Evolutionary conservation across 2,113 vertebrate genomes (phyloP).

Genomic region (Ovis canadensis): DNA sequence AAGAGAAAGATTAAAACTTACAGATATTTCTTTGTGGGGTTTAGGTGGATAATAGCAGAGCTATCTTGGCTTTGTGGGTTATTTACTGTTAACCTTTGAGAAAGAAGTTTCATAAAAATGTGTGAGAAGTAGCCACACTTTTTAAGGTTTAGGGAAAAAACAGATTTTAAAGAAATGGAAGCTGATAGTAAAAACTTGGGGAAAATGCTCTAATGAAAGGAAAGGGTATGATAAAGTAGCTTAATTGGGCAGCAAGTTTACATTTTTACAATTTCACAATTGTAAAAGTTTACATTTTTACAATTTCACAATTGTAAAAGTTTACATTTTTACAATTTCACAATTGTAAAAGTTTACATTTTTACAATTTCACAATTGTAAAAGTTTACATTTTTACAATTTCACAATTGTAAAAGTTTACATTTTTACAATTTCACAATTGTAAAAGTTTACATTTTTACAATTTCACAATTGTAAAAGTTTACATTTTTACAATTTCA

Average conservation of each 20-base stretch:
- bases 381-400: not conserved
- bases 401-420: not conserved
- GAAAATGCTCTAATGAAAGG: not conserved
- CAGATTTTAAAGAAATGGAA: not conserved
- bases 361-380: too few relatives aligned
- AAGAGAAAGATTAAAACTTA: not conserved
- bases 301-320: too few relatives aligned
- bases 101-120: not conserved
- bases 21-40: not conserved
- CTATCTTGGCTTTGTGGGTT: not conserved
- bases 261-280: too few relatives aligned
- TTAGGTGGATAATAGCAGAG: not conserved
- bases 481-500: not conserved
- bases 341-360: too few relatives aligned
- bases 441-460: not conserved
- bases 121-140: not conserved
- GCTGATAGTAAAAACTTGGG: not conserved
- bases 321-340: too few relatives aligned
- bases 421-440: too few relatives aligned
- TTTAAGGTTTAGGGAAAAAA: not conserved
- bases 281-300: too few relatives aligned
- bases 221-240: not conserved
- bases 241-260: not conserved
- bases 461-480: not conserved
- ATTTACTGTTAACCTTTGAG: not conserved